Conservation (phyloP, 1,140 invertebrate species). For the Eurytemora carolleeae region DNA sequence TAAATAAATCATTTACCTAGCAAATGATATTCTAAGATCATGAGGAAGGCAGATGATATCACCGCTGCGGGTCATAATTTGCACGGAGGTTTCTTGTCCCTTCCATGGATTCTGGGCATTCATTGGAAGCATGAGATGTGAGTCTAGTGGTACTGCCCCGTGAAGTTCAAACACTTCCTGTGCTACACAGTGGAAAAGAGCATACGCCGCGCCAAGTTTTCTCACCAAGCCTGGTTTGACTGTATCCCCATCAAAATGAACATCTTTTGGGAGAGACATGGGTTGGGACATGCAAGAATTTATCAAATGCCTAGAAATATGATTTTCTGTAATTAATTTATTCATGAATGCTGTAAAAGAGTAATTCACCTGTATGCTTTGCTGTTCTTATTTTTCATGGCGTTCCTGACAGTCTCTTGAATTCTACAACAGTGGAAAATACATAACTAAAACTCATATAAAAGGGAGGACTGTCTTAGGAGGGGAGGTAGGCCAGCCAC, state of each 20-base stretch:
- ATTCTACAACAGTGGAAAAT: conserved; percentile 24
- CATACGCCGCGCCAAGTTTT: background rate
- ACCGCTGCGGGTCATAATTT: conserved; percentile 60
- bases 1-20: too few species aligned
- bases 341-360: background rate
- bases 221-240: background rate
- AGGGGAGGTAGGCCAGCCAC: too few species aligned
- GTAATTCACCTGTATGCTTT: conserved; percentile 43
- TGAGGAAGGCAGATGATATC: conserved; percentile 55
- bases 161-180: background rate
- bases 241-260: background rate
- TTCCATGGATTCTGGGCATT: background rate
- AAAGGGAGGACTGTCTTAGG: too few species aligned
- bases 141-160: background rate
- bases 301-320: background rate
- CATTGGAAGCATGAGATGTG: background rate
- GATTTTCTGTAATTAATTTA: background rate
- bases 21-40: conserved; percentile 54
- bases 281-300: background rate
- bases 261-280: background rate
- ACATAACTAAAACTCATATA: too few species aligned
- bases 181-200: background rate
- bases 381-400: conserved; percentile 51
- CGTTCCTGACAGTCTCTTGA: conserved; percentile 50
- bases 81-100: background rate